Evolutionary conservation across 2,797 vertebrate genomes (phyloP), one percentile per base, ranked within the genome.

Genomic region (Chaunax sp.): DNA sequence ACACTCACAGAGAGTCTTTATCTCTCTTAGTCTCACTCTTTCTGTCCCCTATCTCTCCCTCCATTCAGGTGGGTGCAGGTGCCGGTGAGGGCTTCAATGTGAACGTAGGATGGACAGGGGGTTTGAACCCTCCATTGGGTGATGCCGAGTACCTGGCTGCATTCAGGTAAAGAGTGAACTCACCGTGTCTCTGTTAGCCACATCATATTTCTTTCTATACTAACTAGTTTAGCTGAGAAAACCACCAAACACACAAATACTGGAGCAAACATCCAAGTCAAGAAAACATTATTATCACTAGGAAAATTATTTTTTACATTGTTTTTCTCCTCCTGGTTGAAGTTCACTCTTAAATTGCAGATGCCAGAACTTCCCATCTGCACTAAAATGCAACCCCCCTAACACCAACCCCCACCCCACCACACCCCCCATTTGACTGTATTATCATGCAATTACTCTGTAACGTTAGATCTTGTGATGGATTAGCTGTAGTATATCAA

Each of bases 81-180:
- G 80, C 54, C 23, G 93, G 92, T 7, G 90, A 95, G 69, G 97
- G 97, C 63, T 98, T 95, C 89, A 98, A 94, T 0, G 94, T 98
- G 69, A 98, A 98, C 0, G 82, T 98, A 16, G 95, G 94, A 55
- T 98, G 97, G 97, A 94, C 93, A 0, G 95, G 95, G 10, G 95
- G 95, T 10, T 89, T 97, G 12, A 93, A 95, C 26, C 94, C 95
- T 45, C 96, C 96, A 3, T 96, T 98, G 93, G 95, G 96, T 6
- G 97, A 98, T 72, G 94, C 95, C 0, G 97, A 98, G 77, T 98
- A 98, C 70, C 88, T 98, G 83, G 95, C 96, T 4, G 97, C 97
- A 4, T 98, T 98, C 91, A 95, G 96, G 97, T 98, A 91, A 87
- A 56, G 23, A 72, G 26, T 19, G 1, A 22, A 23, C 18, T 61